Conservation (phyloP, 2,797 vertebrate genomes). For the Hemibagrus guttatus region DNA sequence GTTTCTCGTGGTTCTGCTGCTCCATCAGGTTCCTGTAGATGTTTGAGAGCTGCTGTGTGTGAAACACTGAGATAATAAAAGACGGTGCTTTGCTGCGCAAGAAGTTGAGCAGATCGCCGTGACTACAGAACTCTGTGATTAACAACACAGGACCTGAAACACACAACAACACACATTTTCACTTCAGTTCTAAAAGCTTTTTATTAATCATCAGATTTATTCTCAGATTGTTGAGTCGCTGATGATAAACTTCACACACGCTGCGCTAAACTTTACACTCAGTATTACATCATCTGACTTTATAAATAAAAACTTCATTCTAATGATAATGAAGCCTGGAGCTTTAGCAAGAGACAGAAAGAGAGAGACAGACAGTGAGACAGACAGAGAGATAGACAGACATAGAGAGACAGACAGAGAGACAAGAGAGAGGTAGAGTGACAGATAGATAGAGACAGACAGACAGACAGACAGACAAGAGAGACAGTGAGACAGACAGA, state of each 20-base stretch:
- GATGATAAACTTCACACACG: not conserved
- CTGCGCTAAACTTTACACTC: not conserved
- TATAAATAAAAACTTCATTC: not conserved
- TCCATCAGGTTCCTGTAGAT: constrained; percentile 83
- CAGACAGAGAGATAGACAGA: not conserved
- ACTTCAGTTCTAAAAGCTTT: too few relatives aligned
- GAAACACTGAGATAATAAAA: constrained; percentile 72
- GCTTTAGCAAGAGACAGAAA: not conserved
- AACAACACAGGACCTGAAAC: constrained; percentile 88
- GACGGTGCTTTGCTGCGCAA: constrained; percentile 79
- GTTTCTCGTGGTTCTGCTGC: constrained; percentile 72
- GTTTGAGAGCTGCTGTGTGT: constrained; percentile 63
- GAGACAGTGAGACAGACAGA: not conserved
- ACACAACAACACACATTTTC: not conserved
- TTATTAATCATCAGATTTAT: not conserved
- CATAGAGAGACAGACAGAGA: not conserved
- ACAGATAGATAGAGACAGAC: not conserved
- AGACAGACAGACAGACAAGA: not conserved
- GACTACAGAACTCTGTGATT: constrained; percentile 94
- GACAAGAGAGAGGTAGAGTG: too few relatives aligned
- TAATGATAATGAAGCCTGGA: not conserved
- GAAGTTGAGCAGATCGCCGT: constrained; percentile 94
- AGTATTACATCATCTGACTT: too few relatives aligned
- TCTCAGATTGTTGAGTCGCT: not conserved
- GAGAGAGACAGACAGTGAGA: too few relatives aligned